Evolutionary conservation across 2,888 invertebrate genomes (phyloP), one percentile per base, ranked within the genome.

Genomic region (Drosophila barbarae): DNA sequence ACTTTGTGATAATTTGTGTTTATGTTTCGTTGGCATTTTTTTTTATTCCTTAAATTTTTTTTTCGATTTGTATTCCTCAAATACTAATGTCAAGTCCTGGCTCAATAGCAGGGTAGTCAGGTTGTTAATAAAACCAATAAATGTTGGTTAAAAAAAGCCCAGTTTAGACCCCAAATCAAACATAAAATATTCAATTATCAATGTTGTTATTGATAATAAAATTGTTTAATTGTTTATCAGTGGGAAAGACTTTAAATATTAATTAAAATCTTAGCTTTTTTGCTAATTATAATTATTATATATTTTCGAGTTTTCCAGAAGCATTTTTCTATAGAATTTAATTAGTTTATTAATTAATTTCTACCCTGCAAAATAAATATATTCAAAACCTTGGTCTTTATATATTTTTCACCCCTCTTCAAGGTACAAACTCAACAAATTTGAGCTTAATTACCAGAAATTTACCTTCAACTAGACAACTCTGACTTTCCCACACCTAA

Each of bases 1-100:
- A 69, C 64, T 65, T 32, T 79, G 74, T 53, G 55, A 67, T 77
- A 78, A 76, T 77, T 78, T 77, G 69, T 66, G 59, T 58, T 61
- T 65, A 63, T 65, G 64, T 56, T 50, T 64, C 35, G 38, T 65
- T 49, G 26, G 42, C 35, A 26, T 52, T 59, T 49, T 53, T 59
- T 53, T 26, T 39, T n/a, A 18, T 38, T 12, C 18, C 3, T 13
- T 41, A 8, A 12, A 26, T 39, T n/a, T n/a, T 15, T 8, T n/a
- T 32, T n/a, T 42, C 59, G 54, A 67, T 67, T 58, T 59, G n/a
- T 58, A 50, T 46, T 30, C 35, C 61, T 21, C 57, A 73, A 75
- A 77, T 68, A 69, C 77, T 71, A 73, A 77, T 60, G 69, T 65
- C 63, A 74, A 74, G 60, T 71, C 63, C 56, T 61, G 57, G 34